phyloP scores from a whole-genome alignment of 2,797 vertebrate genomes.

The Danio aesculapii region DNA sequence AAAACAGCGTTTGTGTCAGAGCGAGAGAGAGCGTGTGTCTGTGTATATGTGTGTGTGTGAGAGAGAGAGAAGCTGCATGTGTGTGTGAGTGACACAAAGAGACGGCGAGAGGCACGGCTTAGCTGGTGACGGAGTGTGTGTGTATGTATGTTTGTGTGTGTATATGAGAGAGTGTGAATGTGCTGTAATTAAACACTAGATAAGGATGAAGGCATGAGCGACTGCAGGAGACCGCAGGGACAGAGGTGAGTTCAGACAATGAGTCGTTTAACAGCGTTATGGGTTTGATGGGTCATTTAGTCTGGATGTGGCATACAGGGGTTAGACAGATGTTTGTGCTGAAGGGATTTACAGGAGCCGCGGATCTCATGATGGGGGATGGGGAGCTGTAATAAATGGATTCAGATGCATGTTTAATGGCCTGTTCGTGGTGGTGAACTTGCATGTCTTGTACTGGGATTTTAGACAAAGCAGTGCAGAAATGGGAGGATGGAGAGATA shows the following conservation, averaged over 20 bases:
- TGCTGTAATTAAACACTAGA: conserved; percentile 41
- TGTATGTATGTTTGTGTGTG: conserved; percentile 43
- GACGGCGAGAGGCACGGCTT: conserved; percentile 21
- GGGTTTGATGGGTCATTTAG: not conserved
- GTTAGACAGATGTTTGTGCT: conserved; percentile 39
- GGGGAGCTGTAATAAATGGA: conserved; percentile 17
- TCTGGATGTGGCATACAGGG: not conserved
- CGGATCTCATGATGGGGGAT: conserved; percentile 27
- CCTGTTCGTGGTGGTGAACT: not conserved
- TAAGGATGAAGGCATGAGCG: conserved; percentile 68
- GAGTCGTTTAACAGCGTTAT: not conserved
- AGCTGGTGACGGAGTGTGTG: conserved; percentile 49
- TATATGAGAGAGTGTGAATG: conserved; percentile 5
- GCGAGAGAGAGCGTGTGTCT: not conserved
- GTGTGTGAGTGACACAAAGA: conserved; percentile 13
- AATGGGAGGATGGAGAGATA: not conserved
- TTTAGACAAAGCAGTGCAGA: conserved; percentile 9
- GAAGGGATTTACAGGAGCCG: conserved; percentile 30
- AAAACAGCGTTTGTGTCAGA: conserved; percentile 40
- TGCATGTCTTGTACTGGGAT: not conserved
- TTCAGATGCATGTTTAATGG: conserved; percentile 6
- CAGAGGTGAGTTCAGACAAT: conserved; percentile 69
- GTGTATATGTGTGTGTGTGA: not conserved
- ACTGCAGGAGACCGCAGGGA: conserved; percentile 62
- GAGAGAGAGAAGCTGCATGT: conserved; percentile 1